A percentile compares a stretch with the other conserved stretches of the same genome.
Conservation (phyloP, 2,113 vertebrate species). For the Periophthalmodon schlosseri region DNA sequence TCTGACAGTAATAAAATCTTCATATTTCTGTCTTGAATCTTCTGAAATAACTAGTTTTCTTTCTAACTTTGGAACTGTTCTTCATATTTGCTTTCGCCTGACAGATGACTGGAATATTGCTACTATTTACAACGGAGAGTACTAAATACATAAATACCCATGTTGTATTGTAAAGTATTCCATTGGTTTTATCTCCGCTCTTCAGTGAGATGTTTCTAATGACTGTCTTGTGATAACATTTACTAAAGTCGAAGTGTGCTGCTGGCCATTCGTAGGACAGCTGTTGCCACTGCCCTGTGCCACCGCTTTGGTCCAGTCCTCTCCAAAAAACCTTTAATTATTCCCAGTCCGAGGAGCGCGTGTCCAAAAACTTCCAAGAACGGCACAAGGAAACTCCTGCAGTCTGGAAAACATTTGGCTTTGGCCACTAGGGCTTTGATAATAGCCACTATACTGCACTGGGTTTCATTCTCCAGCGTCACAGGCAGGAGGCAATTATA, state of each 20-base stretch:
- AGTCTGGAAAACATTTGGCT: slow-evolving; percentile 70
- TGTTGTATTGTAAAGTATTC: not conserved
- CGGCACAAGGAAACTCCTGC: slow-evolving; percentile 49
- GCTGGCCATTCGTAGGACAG: slow-evolving; percentile 35
- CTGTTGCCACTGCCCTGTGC: slow-evolving; percentile 52
- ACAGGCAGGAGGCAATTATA: slow-evolving; percentile 24
- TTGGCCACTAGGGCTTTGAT: slow-evolving; percentile 55
- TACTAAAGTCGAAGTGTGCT: slow-evolving; percentile 31
- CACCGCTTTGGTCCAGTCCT: slow-evolving; percentile 60
- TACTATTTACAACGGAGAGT: too few relatives aligned
- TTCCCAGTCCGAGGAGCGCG: slow-evolving; percentile 50
- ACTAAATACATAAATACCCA: not conserved
- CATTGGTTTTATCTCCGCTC: not conserved
- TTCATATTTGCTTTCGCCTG: too few relatives aligned
- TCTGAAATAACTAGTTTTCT: too few relatives aligned
- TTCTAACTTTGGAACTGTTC: too few relatives aligned
- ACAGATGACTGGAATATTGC: too few relatives aligned
- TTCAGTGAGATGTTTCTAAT: slow-evolving; percentile 13
- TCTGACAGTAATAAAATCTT: too few relatives aligned
- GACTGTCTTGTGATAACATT: slow-evolving; percentile 31
- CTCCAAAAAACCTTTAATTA: slow-evolving; percentile 59
- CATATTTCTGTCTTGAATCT: too few relatives aligned
- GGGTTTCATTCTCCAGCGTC: slow-evolving; percentile 44
- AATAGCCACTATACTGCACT: slow-evolving; percentile 32
- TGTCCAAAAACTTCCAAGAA: slow-evolving; percentile 33